Conservation (phyloP, 37 sponge, comb jelly and placozoan genomes). For the Ephydatia muelleri region DNA sequence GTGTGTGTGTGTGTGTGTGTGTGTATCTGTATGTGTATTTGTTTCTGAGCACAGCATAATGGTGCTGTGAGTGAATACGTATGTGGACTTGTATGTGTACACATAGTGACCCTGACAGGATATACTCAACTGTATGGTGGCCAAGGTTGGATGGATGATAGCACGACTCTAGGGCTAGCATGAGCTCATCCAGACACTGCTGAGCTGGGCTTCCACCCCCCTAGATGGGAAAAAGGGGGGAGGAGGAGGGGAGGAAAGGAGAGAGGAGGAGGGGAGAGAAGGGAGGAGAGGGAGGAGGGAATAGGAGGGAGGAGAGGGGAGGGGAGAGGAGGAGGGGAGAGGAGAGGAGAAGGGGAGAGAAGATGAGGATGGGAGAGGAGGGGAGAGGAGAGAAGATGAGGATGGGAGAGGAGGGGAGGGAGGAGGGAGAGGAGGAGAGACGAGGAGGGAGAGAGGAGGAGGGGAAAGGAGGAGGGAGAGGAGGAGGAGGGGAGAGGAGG, state of each 20-base stretch:
- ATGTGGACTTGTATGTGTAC: neutral
- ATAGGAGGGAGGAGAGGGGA: neutral
- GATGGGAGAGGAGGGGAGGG: too few species aligned
- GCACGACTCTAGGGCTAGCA: conserved; percentile 79
- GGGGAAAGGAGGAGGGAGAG: neutral
- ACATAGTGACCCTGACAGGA: neutral
- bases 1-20: neutral
- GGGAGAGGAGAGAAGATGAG: too few species aligned
- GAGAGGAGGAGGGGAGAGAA: too few species aligned
- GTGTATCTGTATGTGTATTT: neutral
- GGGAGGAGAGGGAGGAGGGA: too few species aligned
- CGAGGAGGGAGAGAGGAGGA: too few species aligned
- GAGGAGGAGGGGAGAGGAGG: neutral
- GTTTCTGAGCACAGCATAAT: too few species aligned
- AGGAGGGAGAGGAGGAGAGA: too few species aligned
- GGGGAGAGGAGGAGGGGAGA: conserved; percentile 3
- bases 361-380: too few species aligned
- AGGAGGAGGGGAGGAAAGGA: neutral
- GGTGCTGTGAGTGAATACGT: neutral
- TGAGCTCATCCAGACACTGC: conserved; percentile 66
- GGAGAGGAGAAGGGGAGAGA: too few species aligned
- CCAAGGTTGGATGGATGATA: conserved; percentile 93
- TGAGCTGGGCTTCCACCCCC: conserved; percentile 61
- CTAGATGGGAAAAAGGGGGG: conserved; percentile 12
- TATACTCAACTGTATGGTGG: conserved; percentile 56